phyloP scores from a whole-genome alignment of 2,888 invertebrate genomes.

The Fragum whitleyi region DNA sequence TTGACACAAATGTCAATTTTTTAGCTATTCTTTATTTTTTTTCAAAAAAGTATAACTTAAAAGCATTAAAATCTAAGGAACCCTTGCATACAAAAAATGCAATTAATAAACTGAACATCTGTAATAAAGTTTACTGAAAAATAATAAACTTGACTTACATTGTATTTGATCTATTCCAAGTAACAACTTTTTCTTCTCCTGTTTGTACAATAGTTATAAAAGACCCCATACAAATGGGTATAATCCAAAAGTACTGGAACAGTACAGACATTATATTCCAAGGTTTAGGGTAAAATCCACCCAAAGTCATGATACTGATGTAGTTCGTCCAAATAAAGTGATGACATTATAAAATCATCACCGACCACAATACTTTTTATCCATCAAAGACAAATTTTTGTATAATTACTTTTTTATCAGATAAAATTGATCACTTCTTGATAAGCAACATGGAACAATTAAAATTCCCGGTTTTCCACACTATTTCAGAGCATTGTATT shows the following conservation, averaged over 20 bases:
- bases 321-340: constrained; percentile 2
- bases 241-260: constrained; percentile 54
- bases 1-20: too few relatives aligned
- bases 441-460: constrained; percentile 23
- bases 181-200: constrained; percentile 31
- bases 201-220: constrained; percentile 54
- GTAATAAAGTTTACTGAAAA: too few relatives aligned
- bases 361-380: constrained; percentile 1
- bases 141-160: constrained; percentile 55
- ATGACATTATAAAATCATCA: constrained; percentile 27
- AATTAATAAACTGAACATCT: too few relatives aligned
- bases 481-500: neutral
- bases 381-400: neutral
- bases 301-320: constrained; percentile 21
- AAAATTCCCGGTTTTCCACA: constrained; percentile 21
- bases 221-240: constrained; percentile 61
- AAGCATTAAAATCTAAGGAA: too few relatives aligned
- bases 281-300: constrained; percentile 15
- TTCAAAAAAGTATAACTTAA: too few relatives aligned
- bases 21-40: too few relatives aligned
- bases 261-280: constrained; percentile 47
- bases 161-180: constrained; percentile 50
- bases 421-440: neutral
- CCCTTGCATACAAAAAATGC: too few relatives aligned
- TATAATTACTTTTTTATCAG: constrained; percentile 19